Evolutionary conservation across 2,113 vertebrate genomes (phyloP).

Genomic region (Myotis davidii): DNA sequence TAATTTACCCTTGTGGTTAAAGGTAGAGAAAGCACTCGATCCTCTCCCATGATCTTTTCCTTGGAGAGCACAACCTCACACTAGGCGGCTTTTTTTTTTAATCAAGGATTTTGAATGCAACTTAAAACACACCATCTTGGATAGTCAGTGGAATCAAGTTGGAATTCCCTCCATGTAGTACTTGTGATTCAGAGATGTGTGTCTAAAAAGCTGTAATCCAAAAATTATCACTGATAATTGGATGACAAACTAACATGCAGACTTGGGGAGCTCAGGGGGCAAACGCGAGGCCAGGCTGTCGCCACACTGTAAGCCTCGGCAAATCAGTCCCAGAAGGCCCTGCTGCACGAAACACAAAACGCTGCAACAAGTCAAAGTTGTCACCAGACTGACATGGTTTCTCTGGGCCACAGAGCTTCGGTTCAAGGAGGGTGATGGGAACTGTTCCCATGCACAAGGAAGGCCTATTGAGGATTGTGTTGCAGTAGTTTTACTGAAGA

Average conservation of each 20-base stretch:
- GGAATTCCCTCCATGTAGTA: not conserved
- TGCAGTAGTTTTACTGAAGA: not conserved
- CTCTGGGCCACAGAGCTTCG: not conserved
- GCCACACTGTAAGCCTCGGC: not conserved
- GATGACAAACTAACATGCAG: not conserved
- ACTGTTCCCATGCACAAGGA: not conserved
- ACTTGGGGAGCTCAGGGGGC: not conserved
- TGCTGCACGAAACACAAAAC: not conserved
- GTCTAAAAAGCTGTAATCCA: not conserved
- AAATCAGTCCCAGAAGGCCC: not conserved
- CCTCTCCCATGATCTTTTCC: not conserved
- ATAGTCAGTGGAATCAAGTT: not conserved
- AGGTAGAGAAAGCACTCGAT: not conserved
- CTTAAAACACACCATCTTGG: constrained; percentile 26
- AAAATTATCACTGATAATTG: not conserved
- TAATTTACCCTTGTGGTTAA: not conserved
- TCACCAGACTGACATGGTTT: not conserved
- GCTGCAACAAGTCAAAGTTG: not conserved
- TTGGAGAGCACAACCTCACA: not conserved
- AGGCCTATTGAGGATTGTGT: not conserved
- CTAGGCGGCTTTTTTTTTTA: not conserved
- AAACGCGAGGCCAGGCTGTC: not conserved
- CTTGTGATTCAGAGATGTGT: not conserved
- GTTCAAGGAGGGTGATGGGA: not conserved
- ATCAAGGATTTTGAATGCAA: constrained; percentile 25